Base-by-base conservation (phyloP, 2,113 vertebrate species). In the Leucopternis melanops region DNA sequence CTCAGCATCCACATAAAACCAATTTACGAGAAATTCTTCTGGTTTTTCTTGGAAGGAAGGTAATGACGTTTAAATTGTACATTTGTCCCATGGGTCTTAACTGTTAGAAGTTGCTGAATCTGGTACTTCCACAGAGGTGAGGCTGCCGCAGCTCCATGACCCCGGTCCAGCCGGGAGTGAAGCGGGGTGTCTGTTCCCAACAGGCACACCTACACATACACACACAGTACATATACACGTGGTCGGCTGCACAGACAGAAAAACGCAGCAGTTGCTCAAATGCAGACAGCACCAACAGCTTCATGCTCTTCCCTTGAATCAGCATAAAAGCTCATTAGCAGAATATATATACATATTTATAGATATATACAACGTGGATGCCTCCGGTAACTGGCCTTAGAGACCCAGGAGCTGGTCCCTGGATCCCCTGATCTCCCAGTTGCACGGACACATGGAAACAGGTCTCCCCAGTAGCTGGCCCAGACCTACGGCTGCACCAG, bases 21-120 rank as follows among this genome's bases (percentile, higher is more conserved):
- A 59, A 69, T 86, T 95, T 94, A 82, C 45, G 93, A 92, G 59
- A 90, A 94, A 78, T 67, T 88, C 17, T 47, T 85, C 32, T 66
- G 13, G 1, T 75, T 86, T 79, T 84, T 59, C 91, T 82, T 73
- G 40, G 70, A 93, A 95, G 49, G 8, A 92, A 90, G 44, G 77
- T 86, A 95, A 95, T 88, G 84, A 42, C 65, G 52, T 90, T 97
- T 90, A 61, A 90, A 93, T 94, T 67, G 62, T 65, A 75, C 54
- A 55, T 86, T 89, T 93, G 8, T 90, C 90, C 61, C 57, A 32
- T 20, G 52, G 34, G 57, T 61, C 29, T 69, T 71, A 52, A 79
- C 16, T 54, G 23, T 49, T 79, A 57, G 54, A 65, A 84, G 23
- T 1, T 73, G 25, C 54, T 95, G 70, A 65, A 72, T 42, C 36